A percentile compares a stretch with the other conserved stretches of the same genome.
Conservation (phyloP, 1,140 invertebrate species). For the Aporrectodea caliginosa region DNA sequence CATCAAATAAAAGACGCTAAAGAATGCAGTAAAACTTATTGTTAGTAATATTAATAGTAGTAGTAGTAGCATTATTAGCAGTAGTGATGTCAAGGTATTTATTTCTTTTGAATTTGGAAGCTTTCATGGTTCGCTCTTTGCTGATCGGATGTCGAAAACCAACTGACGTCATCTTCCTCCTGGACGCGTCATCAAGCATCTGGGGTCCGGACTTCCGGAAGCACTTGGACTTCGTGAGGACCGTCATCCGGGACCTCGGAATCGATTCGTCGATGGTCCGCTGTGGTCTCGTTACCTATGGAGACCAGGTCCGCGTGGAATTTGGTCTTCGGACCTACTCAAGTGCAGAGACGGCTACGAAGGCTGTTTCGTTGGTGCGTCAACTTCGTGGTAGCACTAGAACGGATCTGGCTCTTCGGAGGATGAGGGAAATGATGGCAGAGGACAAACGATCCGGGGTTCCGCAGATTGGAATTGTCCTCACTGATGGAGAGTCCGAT, state of each 20-base stretch:
- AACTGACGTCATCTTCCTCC: conserved; percentile 43
- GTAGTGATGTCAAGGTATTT: neutral
- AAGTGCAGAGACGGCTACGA: neutral
- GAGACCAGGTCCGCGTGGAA: neutral
- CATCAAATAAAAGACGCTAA: too few relatives aligned
- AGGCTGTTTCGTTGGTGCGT: neutral
- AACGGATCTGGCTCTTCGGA: neutral
- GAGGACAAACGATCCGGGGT: neutral
- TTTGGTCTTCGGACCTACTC: neutral
- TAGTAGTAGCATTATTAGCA: neutral
- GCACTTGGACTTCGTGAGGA: conserved; percentile 41
- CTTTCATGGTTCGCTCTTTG: too few relatives aligned
- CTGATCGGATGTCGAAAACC: neutral
- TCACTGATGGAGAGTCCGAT: neutral
- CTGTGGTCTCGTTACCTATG: neutral
- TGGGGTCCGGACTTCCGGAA: conserved; percentile 40
- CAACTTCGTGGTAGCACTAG: conserved; percentile 1
- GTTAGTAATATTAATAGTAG: neutral
- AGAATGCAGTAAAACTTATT: too few relatives aligned
- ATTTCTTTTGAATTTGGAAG: too few relatives aligned
- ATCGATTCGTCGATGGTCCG: neutral
- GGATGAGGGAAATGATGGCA: neutral
- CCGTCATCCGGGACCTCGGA: conserved; percentile 35
- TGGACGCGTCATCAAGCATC: conserved; percentile 47
- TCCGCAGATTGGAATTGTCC: neutral